Conservation (phyloP, 2,797 vertebrate species). For the Gallinago nigripennis region DNA sequence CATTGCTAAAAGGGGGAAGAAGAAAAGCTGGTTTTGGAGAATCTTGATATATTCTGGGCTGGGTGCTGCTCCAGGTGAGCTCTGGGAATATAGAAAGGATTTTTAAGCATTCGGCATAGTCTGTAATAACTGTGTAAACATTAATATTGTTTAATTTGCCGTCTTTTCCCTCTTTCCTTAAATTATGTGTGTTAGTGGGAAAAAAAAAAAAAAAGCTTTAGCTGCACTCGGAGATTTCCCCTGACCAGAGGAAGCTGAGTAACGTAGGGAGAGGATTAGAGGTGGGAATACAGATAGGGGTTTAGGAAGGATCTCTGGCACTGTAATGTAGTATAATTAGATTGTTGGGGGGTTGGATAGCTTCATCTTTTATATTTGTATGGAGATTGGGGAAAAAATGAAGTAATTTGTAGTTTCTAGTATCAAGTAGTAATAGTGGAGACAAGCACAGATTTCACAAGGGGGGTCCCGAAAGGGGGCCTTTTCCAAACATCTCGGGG, state of each 20-base stretch:
- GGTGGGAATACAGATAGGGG: neutral
- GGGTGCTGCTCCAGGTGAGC: neutral
- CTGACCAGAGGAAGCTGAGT: neutral
- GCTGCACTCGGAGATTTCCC: conserved; percentile 41
- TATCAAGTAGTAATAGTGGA: conserved; percentile 48
- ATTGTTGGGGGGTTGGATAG: conserved; percentile 31
- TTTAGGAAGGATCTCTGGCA: neutral
- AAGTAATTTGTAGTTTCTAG: conserved; percentile 65
- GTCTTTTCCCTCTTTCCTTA: neutral
- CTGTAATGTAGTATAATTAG: conserved; percentile 46
- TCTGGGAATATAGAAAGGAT: neutral
- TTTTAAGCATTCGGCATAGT: neutral
- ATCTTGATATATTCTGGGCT: neutral
- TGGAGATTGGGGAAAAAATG: conserved; percentile 35
- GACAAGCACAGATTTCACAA: conserved; percentile 65
- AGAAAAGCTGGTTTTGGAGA: neutral
- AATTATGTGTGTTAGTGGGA: conserved; percentile 13
- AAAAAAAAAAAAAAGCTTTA: neutral
- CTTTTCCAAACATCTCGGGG: conserved; percentile 36
- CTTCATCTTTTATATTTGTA: conserved; percentile 65
- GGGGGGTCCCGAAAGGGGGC: neutral
- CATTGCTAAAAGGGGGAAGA: neutral
- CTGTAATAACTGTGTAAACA: neutral
- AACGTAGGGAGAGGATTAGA: neutral
- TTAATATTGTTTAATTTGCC: neutral